Base-by-base conservation (phyloP, 2,113 vertebrate species). In the Lontra canadensis region DNA sequence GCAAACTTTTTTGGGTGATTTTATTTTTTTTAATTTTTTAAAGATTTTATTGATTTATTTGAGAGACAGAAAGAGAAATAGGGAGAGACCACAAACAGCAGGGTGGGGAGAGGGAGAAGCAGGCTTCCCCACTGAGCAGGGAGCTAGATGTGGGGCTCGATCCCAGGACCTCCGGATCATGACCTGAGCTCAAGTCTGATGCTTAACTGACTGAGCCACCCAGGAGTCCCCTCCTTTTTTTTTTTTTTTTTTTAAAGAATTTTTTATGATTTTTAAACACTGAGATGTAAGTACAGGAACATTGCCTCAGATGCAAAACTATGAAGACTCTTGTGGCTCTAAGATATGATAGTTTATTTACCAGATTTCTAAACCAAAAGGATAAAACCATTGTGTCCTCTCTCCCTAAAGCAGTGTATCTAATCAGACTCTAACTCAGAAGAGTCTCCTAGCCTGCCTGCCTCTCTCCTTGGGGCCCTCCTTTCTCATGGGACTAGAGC, bases 321-420 rank as follows among this genome's bases (percentile, higher is more conserved):
- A 42, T 17, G 63, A 92, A 47, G 71, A 78, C 23, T 47, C 7
- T 61, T 96, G 79, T 49, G 71, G 34, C 49, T 91, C 26, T 69
- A 67, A 96, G 31, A 85, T 79, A 34, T 2, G 61, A 67, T 25
- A 36, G n/a, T 57, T 69, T 69, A 63, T 82, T 74, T 92, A 59
- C 73, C 20, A 67, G 29, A 90, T 93, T 94, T 84, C 31, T 94
- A 76, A 95, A 88, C 76, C 47, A 88, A 81, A 34, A 71, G 63
- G n/a, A 17, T 89, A 69, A 89, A 95, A 57, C 55, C 63, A 39
- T 21, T 39, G 76, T 39, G 29, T 79, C 21, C 12, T 17, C 11
- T 88, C 12, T 94, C 11, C 80, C 44, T 65, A 47, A 73, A 82
- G 65, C 84, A 12, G 8, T 23, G n/a, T 69, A n/a, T 81, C 67